Conservation (phyloP, 1,140 invertebrate species). For the Drosophila busckii region DNA sequence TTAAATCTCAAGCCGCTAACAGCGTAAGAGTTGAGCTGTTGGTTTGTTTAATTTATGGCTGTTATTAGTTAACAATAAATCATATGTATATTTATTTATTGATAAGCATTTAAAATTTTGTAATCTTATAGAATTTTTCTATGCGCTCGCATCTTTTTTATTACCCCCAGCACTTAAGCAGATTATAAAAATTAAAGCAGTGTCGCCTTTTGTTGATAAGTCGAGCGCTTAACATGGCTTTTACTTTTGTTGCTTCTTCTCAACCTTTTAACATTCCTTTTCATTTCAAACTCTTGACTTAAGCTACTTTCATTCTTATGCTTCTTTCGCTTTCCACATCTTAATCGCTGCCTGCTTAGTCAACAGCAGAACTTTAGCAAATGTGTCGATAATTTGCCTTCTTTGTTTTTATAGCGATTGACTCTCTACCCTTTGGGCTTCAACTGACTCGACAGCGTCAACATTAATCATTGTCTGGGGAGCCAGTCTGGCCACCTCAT, state of each 20-base stretch:
- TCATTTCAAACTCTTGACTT: conserved; percentile 57
- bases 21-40: no score
- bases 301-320: conserved; percentile 64
- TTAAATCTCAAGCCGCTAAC: no score
- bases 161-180: no score
- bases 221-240: no score
- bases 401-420: conserved; percentile 5
- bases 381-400: conserved; percentile 32
- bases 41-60: no score
- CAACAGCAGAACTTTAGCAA: conserved; percentile 4
- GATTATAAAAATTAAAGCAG: no score
- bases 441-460: conserved; percentile 32
- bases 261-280: conserved; percentile 68
- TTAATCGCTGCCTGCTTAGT: conserved; percentile 16
- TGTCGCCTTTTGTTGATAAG: no score
- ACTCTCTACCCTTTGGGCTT: conserved; percentile 17
- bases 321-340: conserved; percentile 61
- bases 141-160: no score
- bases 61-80: no score
- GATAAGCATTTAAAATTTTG: no score
- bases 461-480: conserved; percentile 68
- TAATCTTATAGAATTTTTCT: no score
- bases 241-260: conserved; percentile 58
- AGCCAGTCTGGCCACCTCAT: conserved; percentile 55
- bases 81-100: no score